Conservation (phyloP, 2,113 vertebrate genomes). For the Catharus minimus region DNA sequence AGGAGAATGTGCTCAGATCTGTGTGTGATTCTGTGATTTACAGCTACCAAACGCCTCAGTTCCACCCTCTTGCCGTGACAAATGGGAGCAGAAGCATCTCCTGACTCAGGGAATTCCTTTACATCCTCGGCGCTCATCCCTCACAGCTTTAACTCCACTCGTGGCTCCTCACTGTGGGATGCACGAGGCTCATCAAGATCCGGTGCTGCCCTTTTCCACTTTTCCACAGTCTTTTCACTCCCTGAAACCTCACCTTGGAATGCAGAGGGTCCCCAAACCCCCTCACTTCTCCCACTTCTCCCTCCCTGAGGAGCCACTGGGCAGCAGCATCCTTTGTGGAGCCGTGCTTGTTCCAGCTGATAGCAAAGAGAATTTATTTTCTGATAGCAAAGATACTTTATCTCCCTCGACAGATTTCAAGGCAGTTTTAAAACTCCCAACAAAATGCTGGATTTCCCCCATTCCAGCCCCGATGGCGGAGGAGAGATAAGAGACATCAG, state of each 20-base stretch:
- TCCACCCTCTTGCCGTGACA: accelerated
- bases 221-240: neutral
- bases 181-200: neutral
- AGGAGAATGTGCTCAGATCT: accelerated
- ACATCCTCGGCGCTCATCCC: neutral
- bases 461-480: neutral
- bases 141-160: neutral
- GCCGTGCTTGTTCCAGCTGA: neutral
- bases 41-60: neutral
- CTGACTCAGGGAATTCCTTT: neutral
- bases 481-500: conserved; percentile 35
- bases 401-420: conserved; percentile 53
- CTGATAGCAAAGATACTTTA: conserved; percentile 60
- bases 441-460: conserved; percentile 46
- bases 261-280: neutral
- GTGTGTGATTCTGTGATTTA: neutral
- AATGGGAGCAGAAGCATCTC: neutral
- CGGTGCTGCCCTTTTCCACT: neutral
- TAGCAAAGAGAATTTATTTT: conserved; percentile 42
- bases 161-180: accelerated
- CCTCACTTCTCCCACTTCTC: neutral
- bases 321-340: neutral
- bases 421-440: conserved; percentile 48
- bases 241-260: neutral
- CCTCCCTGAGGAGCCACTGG: neutral